Percentiles rank a stretch among this genome's conserved stretches.
Evolutionary conservation across 2,797 vertebrate species (phyloP).

Genomic region (Mormyrus proboscirostris): DNA sequence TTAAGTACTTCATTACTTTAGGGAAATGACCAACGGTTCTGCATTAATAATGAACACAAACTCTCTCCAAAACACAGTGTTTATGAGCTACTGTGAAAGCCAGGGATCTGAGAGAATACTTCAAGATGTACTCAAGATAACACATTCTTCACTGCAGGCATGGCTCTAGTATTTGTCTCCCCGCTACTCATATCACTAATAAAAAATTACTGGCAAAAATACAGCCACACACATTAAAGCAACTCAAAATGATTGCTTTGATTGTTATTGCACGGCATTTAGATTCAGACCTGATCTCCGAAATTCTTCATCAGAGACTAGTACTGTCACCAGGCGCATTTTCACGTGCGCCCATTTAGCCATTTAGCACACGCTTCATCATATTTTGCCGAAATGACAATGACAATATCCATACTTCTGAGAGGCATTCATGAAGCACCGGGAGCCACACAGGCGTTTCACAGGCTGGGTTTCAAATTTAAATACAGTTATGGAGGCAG

Average conservation of each 20-base stretch:
- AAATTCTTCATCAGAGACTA: neutral
- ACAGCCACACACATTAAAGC: neutral
- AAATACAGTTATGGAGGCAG: neutral
- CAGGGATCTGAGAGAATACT: conserved; percentile 3
- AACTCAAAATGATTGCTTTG: neutral
- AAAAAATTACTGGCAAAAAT: neutral
- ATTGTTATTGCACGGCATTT: neutral
- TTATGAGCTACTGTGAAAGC: neutral
- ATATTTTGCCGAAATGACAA: neutral
- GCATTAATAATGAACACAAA: conserved; percentile 31
- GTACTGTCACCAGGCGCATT: neutral
- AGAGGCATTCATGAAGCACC: neutral
- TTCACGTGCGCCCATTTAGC: neutral
- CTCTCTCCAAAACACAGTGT: conserved; percentile 18
- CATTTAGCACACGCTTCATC: neutral
- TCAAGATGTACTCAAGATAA: neutral
- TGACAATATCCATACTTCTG: neutral
- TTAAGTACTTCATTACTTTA: conserved; percentile 32
- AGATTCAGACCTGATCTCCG: neutral
- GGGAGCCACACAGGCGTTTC: neutral
- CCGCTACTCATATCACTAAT: neutral
- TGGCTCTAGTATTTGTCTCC: neutral
- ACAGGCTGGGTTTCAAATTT: neutral
- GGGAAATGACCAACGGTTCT: conserved; percentile 25
- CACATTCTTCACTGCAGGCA: neutral